A percentile compares a stretch with the other conserved stretches of the same genome.
These are phyloP conservation scores for Piaya cayana DNA, from an alignment of 2,113 vertebrate species.

Conservation along the genomic window DNA sequence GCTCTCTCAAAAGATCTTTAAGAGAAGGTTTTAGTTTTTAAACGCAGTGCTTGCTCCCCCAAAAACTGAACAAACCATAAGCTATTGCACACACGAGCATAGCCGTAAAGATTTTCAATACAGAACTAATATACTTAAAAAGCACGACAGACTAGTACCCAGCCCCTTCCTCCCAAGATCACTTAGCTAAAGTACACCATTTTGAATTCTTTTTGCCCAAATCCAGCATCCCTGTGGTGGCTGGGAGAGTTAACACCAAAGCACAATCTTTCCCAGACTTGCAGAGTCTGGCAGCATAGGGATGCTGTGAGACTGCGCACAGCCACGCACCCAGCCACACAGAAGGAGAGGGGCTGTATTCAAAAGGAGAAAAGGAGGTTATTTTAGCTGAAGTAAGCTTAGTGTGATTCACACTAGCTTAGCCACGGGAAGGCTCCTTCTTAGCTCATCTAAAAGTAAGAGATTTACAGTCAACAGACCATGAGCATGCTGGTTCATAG, in stretches of 20 bases:
- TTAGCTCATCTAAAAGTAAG: slow-evolving; percentile 38
- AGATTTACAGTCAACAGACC: slow-evolving; percentile 52
- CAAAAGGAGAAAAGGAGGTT: neutral
- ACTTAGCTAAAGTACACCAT: neutral
- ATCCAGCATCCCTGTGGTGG: neutral
- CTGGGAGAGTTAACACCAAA: neutral
- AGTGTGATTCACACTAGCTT: slow-evolving; percentile 41
- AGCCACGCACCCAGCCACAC: neutral
- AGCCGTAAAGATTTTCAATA: neutral
- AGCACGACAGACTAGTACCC: neutral
- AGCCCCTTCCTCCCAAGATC: neutral
- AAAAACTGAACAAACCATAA: slow-evolving; percentile 5
- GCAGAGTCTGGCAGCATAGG: neutral
- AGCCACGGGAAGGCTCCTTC: slow-evolving; percentile 29
- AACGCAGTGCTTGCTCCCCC: neutral
- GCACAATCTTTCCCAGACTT: neutral
- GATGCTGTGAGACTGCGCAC: neutral
- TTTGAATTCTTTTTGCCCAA: neutral
- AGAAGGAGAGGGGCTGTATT: neutral
- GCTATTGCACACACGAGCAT: neutral
- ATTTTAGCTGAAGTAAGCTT: slow-evolving; percentile 25
- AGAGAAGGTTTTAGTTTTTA: slow-evolving; percentile 50
- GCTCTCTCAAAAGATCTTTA: slow-evolving; percentile 52
- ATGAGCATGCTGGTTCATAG: slow-evolving; percentile 11
- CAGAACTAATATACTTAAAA: neutral